Evolutionary conservation across 2,797 vertebrate genomes (phyloP), one percentile per base, ranked within the genome.

Genomic region (Meriones psammophilus): DNA sequence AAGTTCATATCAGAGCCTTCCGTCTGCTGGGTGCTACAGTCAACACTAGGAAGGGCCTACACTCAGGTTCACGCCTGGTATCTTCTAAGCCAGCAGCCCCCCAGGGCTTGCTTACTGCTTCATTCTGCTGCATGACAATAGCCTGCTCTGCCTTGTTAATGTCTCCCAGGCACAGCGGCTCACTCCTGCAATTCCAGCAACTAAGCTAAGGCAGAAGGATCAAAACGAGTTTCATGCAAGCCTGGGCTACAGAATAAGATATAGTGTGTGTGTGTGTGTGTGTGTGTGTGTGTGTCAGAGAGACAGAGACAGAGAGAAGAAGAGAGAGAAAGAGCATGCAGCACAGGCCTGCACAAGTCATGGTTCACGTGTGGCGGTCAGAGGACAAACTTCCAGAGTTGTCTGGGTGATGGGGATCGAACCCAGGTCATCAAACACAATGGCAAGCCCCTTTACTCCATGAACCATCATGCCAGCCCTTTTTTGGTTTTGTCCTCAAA

Each of bases 81-180:
- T 77, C 36, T 86, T 68, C 50, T 56, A 77, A 90, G 73, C 62
- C 80, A 92, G 78, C 86, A 39, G 18, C 42, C 4, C 22, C 80
- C 2, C 8, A 46, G 56, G 5, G 24, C 12, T 10, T 14, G 12
- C 15, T 71, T 71, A 13, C 89, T 42, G 30, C 33, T 39, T 17
- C 5, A 56, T 42, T 60, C 56, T 50, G 28, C 13, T 3, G 2
- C 62, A 39, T n/a, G 58, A 24, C 4, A 0, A 6, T 0, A 30
- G 79, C 56, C 73, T 5, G 33, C 76, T n/a, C 22, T 14, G 54
- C 87, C 79, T 62, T 56, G 0, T 5, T 20, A 30, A 13, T 84
- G 28, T 36, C 80, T 69, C 22, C n/a, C 68, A 60, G 69, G 54
- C 24, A 39, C 13, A 10, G 33, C 39, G n/a, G 68, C 50, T 87